Base-by-base conservation (phyloP, 2,888 invertebrate species). In the Oscheius sp. region DNA sequence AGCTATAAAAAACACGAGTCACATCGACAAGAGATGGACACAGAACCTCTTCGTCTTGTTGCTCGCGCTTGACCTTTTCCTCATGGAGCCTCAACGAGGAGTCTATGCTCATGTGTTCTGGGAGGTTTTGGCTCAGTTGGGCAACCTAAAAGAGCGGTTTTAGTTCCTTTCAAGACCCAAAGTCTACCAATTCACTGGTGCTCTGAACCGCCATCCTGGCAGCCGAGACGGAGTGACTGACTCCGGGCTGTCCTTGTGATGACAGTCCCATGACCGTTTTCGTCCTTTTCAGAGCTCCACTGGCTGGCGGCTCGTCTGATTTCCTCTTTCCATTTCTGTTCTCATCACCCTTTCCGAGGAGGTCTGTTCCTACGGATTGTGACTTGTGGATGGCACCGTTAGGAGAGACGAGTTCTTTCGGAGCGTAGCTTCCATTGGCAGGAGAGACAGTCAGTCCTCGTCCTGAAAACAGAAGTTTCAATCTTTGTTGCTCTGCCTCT, bases 91-190 rank as follows among this genome's bases (percentile, higher is more conserved):
- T 53, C 11, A 82, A 78, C 50, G 76, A 79, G 59, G 85, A 73
- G 57, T 78, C 84, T 63, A 84, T 83, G 51, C 78, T 78, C 73
- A 84, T 80, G 68, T 83, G 80, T 35, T 81, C 76, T 21, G 86
- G 85, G 32, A 87, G 75, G 47, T 82, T 80, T 63, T 77, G 78
- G 37, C 80, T 81, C 74, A 87, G 75, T 62, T 87, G 85, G n/a
- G 87, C 86, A 5, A 88, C 80, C 76, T 74, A 48, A 11, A 58
- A 68, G 7, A 29, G n/a, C 7, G 32, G n/a, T 53, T 10, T 33
- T 13, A 42, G 11, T 33, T 11, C 9, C 29, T 10, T 29, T 11
- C 13, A 57, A n/a, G 2, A 21, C 57, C 3, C 11, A 35, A 42
- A 32, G 51, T 70, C 13, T 13, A 74, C 77, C 58, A 82, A 71